Conservation (phyloP, 2,797 vertebrate species). For the Falco naumanni region DNA sequence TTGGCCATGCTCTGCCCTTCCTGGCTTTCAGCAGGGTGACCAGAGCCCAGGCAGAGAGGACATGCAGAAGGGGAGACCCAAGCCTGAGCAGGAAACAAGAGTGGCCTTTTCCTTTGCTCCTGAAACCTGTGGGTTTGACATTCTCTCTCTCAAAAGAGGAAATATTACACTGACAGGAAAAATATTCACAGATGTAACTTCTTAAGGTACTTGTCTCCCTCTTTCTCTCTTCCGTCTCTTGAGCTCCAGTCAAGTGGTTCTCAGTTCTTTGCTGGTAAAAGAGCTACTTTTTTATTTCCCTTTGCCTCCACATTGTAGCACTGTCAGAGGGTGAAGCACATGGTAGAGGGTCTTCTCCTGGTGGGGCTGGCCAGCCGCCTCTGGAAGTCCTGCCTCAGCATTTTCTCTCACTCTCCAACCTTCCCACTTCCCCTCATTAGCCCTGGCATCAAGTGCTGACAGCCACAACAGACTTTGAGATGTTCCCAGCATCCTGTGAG, state of each 20-base stretch:
- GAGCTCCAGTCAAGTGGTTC: neutral
- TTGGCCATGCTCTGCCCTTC: neutral
- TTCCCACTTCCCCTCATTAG: neutral
- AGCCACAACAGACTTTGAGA: neutral
- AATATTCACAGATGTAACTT: neutral
- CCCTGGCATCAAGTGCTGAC: neutral
- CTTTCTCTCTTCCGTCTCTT: neutral
- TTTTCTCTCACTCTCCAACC: neutral
- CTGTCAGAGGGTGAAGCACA: neutral
- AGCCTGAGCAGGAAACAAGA: neutral
- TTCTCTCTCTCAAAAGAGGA: conserved; percentile 28
- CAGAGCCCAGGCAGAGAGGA: neutral
- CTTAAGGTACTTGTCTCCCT: neutral
- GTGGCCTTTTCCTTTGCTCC: neutral
- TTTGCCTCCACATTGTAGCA: neutral
- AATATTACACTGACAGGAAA: neutral
- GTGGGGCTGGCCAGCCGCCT: neutral
- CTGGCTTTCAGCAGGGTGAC: neutral
- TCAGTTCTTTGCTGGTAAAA: neutral
- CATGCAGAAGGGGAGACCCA: neutral
- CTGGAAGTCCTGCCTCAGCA: neutral
- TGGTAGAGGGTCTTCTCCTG: neutral
- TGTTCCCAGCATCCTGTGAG: neutral
- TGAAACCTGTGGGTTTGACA: neutral
- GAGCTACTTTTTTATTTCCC: neutral